A percentile compares a stretch with the other conserved stretches of the same genome.
These are phyloP conservation scores for Sylvilagus floridanus DNA, from an alignment of 2,797 vertebrate genomes.

Conservation along the genomic window DNA sequence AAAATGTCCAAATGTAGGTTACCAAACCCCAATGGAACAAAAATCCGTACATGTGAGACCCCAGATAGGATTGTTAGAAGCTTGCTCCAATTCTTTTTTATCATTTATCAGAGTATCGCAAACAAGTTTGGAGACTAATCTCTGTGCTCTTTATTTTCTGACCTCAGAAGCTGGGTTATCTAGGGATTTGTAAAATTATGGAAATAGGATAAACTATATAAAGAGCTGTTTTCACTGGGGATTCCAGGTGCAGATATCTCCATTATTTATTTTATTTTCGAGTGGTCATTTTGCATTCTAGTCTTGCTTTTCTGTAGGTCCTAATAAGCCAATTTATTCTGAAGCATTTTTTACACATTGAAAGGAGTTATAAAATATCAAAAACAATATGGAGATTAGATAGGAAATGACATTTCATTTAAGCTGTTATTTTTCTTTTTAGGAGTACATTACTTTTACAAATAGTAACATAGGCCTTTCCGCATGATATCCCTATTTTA, in stretches of 20 bases:
- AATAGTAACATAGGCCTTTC: not conserved
- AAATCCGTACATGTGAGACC: no score
- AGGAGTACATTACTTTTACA: slow-evolving; percentile 9
- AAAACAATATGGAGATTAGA: not conserved
- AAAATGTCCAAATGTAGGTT: not conserved
- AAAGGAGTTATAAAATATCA: not conserved
- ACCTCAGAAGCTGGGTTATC: not conserved
- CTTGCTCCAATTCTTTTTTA: not conserved
- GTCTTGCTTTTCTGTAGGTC: not conserved
- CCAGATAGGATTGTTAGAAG: not conserved
- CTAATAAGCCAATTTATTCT: not conserved
- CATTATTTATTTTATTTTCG: not conserved
- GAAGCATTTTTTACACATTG: not conserved
- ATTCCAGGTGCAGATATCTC: not conserved
- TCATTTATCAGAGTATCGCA: not conserved
- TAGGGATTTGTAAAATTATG: not conserved
- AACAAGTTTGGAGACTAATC: not conserved
- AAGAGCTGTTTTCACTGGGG: not conserved
- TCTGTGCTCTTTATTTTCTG: not conserved
- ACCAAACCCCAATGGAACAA: not conserved
- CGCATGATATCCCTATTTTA: not conserved
- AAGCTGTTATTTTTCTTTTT: not conserved
- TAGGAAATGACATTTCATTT: not conserved
- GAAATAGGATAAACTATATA: not conserved
- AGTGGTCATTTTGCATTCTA: not conserved